These are phyloP conservation scores for Ginglymostoma cirratum DNA, from an alignment of 2,113 vertebrate genomes.

Conservation along the genomic window DNA sequence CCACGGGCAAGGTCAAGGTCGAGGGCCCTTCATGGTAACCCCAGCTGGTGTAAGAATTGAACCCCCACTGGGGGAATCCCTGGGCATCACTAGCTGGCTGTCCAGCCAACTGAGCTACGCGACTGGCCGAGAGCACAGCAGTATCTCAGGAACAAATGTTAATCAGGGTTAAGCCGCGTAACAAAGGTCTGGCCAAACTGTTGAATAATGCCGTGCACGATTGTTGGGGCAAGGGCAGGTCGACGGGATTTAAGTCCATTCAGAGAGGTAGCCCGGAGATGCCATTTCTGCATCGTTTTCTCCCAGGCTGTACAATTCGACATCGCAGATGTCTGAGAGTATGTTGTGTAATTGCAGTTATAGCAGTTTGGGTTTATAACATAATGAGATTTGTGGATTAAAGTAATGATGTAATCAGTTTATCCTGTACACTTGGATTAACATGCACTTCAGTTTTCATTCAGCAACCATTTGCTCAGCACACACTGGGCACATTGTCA, in stretches of 20 bases:
- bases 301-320: neutral
- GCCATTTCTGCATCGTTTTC: neutral
- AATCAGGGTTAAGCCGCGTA: neutral
- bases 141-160: neutral
- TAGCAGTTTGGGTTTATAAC: neutral
- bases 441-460: neutral
- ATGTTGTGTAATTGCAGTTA: neutral
- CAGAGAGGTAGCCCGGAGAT: neutral
- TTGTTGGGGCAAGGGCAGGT: neutral
- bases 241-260: neutral
- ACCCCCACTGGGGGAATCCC: no score
- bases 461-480: neutral
- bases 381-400: conserved; percentile 31
- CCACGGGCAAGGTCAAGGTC: no score
- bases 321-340: neutral
- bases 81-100: no score
- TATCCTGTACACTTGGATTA: neutral
- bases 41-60: no score
- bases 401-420: neutral
- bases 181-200: neutral
- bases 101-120: no score
- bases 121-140: neutral
- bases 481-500: neutral
- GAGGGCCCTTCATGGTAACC: no score
- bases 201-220: neutral